These are phyloP conservation scores for Muntiacus muntjak DNA, from an alignment of 2,113 vertebrate genomes.

Conservation along the genomic window DNA sequence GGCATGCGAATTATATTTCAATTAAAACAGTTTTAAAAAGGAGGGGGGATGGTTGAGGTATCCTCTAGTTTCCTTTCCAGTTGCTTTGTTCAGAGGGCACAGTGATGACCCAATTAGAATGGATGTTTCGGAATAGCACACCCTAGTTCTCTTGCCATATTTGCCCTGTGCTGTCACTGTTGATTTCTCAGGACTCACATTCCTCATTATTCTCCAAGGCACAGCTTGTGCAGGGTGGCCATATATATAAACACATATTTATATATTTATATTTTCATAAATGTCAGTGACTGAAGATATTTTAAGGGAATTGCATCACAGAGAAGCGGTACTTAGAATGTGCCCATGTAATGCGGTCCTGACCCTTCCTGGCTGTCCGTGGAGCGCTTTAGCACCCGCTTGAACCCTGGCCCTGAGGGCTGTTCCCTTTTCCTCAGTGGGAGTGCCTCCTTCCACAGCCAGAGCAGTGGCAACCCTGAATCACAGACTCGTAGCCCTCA, in stretches of 20 bases:
- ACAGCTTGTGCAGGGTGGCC: neutral
- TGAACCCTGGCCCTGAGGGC: neutral
- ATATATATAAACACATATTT: too few species aligned
- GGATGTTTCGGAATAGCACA: neutral
- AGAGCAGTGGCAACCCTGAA: neutral
- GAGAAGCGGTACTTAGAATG: neutral
- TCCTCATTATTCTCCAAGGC: neutral
- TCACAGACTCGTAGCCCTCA: neutral
- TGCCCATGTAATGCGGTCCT: neutral
- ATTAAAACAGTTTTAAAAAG: neutral
- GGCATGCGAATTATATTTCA: neutral
- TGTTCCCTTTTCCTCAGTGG: neutral
- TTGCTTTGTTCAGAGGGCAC: neutral
- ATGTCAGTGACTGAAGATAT: neutral
- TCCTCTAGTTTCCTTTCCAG: neutral
- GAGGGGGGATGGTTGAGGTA: neutral
- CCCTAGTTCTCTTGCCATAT: neutral
- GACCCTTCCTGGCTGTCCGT: neutral
- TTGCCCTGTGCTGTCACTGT: neutral
- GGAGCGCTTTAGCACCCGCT: neutral
- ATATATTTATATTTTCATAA: neutral
- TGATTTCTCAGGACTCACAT: neutral
- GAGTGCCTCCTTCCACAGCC: neutral
- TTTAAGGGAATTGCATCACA: neutral
- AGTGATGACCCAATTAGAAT: fast-evolving